A percentile compares a stretch with the other conserved stretches of the same genome.
Evolutionary conservation across 1,140 invertebrate species (phyloP).

Genomic region (Ceratoteleas bidentatus): DNA sequence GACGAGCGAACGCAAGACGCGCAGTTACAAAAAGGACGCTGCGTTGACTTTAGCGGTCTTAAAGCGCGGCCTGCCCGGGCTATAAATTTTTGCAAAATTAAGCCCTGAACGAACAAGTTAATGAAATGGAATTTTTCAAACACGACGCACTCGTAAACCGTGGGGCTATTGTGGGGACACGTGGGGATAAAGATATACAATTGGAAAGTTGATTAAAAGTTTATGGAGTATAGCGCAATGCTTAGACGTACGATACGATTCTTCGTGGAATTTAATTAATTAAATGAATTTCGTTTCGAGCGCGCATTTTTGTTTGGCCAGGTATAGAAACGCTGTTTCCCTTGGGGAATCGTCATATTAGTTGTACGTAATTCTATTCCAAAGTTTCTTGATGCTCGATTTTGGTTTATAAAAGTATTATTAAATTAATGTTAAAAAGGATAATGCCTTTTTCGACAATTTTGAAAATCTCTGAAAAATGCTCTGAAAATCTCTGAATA

Average conservation of each 20-base stretch:
- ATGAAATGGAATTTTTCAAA: slow-evolving; percentile 63
- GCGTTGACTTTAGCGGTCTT: slow-evolving; percentile 51
- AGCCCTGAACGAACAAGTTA: slow-evolving; percentile 49
- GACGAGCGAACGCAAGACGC: slow-evolving; percentile 20
- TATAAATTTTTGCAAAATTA: slow-evolving; percentile 58
- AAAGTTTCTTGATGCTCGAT: too few relatives aligned
- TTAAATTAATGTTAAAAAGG: too few relatives aligned
- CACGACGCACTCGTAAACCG: slow-evolving; percentile 52
- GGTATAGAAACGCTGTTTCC: too few relatives aligned
- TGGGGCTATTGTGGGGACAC: slow-evolving; percentile 24
- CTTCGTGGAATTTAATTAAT: slow-evolving; percentile 11
- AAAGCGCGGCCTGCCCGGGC: slow-evolving; percentile 23
- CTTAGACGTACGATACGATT: slow-evolving; percentile 9
- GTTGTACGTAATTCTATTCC: too few relatives aligned
- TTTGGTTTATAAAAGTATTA: too few relatives aligned
- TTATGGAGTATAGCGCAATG: slow-evolving; percentile 33
- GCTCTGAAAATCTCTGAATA: too few relatives aligned
- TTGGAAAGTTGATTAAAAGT: slow-evolving; percentile 57
- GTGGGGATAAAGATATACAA: slow-evolving; percentile 40
- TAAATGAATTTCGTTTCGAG: neutral
- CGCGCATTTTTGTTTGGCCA: too few relatives aligned
- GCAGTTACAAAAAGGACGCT: slow-evolving; percentile 40
- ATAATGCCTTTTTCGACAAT: too few relatives aligned
- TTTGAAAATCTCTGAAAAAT: too few relatives aligned
- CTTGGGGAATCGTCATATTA: too few relatives aligned